phyloP scores from a whole-genome alignment of 2,113 vertebrate species.

The Corydoras sp. region DNA sequence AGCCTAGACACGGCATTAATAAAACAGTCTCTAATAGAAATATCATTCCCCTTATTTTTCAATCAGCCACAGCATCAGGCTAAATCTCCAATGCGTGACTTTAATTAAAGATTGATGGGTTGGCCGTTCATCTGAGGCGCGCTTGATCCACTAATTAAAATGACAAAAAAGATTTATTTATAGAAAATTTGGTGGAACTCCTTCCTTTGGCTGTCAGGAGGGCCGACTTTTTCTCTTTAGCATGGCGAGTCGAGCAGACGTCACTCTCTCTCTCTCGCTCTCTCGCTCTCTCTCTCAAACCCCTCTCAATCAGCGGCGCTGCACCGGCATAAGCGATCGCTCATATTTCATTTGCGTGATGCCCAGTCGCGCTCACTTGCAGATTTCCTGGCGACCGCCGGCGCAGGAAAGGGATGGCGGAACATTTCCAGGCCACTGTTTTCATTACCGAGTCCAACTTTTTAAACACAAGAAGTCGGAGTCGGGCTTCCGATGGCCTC shows the following conservation, averaged over 20 bases:
- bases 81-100: conserved; percentile 70
- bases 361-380: conserved; percentile 73
- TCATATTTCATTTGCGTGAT: conserved; percentile 64
- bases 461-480: conserved; percentile 71
- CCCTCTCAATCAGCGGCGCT: conserved; percentile 41
- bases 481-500: conserved; percentile 70
- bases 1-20: conserved; percentile 71
- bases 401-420: too few species aligned
- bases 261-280: conserved; percentile 32
- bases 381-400: conserved; percentile 56
- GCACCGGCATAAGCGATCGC: conserved; percentile 36
- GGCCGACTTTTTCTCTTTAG: conserved; percentile 54
- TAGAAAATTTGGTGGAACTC: conserved; percentile 64
- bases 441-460: conserved; percentile 63
- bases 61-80: conserved; percentile 66
- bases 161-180: conserved; percentile 74
- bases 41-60: conserved; percentile 77
- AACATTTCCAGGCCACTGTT: not conserved
- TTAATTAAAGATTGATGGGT: conserved; percentile 78
- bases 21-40: conserved; percentile 77
- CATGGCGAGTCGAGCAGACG: conserved; percentile 46
- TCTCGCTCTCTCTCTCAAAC: not conserved
- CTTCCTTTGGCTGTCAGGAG: conserved; percentile 59
- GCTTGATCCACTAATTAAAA: conserved; percentile 74
- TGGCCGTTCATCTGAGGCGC: conserved; percentile 63